Evolutionary conservation across 1,140 invertebrate genomes (phyloP).

Genomic region (Grapholita molesta): DNA sequence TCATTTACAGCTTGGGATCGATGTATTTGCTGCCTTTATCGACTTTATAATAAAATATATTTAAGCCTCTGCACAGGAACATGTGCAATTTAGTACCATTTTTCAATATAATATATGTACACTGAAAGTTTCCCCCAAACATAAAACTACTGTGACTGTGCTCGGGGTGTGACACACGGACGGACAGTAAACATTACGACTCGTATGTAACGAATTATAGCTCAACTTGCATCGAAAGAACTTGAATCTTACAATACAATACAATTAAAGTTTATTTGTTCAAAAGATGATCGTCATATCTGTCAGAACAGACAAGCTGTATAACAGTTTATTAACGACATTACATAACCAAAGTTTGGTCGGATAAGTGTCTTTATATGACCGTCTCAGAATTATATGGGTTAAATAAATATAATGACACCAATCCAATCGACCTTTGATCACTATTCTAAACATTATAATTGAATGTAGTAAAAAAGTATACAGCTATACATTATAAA

Average conservation of each 20-base stretch:
- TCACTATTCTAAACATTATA: no score
- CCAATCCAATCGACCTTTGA: no score
- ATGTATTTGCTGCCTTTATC: no score
- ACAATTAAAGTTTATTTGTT: not conserved
- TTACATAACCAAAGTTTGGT: no score
- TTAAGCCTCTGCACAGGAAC: not conserved
- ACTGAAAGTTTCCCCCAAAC: not conserved
- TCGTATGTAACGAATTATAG: not conserved
- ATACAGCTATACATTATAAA: not conserved
- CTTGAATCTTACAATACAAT: not conserved
- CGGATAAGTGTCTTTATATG: no score
- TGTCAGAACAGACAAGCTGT: not conserved
- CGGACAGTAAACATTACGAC: slow-evolving; percentile 2
- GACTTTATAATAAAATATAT: no score
- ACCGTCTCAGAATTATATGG: no score
- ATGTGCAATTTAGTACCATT: not conserved
- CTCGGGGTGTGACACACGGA: slow-evolving; percentile 11
- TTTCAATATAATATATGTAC: not conserved
- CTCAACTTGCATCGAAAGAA: not conserved
- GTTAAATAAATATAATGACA: no score
- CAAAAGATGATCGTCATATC: not conserved
- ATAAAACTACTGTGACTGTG: slow-evolving; percentile 11
- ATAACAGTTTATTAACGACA: not conserved
- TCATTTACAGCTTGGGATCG: no score
- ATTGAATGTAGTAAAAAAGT: no score